Percentiles rank a stretch among this genome's conserved stretches.
Conservation (phyloP, 92 coral and sea anemone genomes). For the Palythoa heliodiscus region DNA sequence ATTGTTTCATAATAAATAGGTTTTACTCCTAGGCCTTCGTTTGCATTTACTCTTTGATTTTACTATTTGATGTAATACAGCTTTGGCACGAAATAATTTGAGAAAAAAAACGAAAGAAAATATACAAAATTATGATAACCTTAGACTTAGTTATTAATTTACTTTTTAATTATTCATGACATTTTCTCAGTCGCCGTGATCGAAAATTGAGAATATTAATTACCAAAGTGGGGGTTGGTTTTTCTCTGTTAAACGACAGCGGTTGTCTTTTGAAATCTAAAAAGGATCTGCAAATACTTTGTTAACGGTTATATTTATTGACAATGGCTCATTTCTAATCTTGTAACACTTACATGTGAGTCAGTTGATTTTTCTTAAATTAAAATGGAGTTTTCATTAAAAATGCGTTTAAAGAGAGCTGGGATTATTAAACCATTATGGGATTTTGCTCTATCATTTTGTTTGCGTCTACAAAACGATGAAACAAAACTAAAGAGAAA, state of each 20-base stretch:
- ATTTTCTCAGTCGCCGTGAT: not conserved
- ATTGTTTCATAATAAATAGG: not conserved
- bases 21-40: not conserved
- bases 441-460: not conserved
- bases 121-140: too few species aligned
- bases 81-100: not conserved
- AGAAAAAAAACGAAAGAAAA: not conserved
- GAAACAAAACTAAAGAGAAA: not conserved
- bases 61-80: not conserved
- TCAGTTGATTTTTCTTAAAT: not conserved
- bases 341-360: not conserved
- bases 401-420: not conserved
- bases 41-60: too few species aligned
- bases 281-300: not conserved
- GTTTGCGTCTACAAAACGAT: not conserved
- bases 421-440: slow-evolving; percentile 8
- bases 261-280: too few species aligned
- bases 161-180: not conserved
- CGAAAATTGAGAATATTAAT: not conserved
- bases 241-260: not conserved
- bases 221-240: not conserved
- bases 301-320: not conserved
- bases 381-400: slow-evolving; percentile 6
- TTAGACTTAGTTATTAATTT: not conserved
- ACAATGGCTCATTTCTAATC: not conserved